Evolutionary conservation across 2,888 invertebrate genomes (phyloP), one percentile per base, ranked within the genome.

Genomic region (Ceraclea dissimilis): DNA sequence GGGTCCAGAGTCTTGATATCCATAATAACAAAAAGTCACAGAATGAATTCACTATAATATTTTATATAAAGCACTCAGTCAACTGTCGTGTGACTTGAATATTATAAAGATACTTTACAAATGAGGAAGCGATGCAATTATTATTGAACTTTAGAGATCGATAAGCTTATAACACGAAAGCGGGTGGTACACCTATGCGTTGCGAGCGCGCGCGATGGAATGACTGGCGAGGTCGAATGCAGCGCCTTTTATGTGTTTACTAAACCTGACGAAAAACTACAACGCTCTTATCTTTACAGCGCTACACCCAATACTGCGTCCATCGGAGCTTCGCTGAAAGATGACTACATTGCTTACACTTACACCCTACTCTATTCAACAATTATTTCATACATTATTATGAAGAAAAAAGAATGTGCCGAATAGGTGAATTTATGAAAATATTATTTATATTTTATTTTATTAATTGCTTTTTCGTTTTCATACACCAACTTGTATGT

Each of bases 1-100:
- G 57, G 57, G 44, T 57, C 57, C 26, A 58, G 44, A 31, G 52
- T 44, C 20, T 54, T 54, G 51, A 54, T 43, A 54, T 54, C 54
- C 58, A 58, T 57, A 19, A 13, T 33, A 49, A 49, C 54, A 54
- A 34, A 33, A 13, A 16, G 8, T 8, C 39, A 26, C 26, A 26
- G 26, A 39, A 39, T 8, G 16, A 39, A 39, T n/a, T n/a, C 39
- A 39, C 39, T 39, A 39, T 39, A 39, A 39, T 39, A 39, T 8
- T n/a, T n/a, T 8, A 39, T 39, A 39, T n/a, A 39, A 39, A 39
- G 39, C 39, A 39, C 39, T 39, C 39, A 39, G 16, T 39, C n/a
- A 39, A 4, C 13, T 8, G 4, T 13, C 2, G 13, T 39, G 39
- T 39, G 16, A 39, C 39, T 39, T 31, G 26, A 22, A 16, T 22